Conservation (phyloP, 2,113 vertebrate genomes). For the Stegostoma tigrinum region DNA sequence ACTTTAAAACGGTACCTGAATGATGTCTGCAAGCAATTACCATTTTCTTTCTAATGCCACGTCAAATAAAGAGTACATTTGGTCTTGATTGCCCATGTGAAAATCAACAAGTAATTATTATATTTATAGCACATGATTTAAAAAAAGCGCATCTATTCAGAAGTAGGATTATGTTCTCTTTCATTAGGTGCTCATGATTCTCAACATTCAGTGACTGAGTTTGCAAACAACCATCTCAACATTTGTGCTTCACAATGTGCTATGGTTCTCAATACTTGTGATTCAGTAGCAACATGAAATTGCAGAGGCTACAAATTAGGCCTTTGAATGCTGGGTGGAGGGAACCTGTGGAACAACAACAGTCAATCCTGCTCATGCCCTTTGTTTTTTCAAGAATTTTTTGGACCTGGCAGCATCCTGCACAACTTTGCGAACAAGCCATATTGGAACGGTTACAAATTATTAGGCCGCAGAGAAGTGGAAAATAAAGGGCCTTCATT, state of each 20-base stretch:
- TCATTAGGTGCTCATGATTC: neutral
- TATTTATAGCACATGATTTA: neutral
- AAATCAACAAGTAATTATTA: neutral
- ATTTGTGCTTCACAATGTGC: neutral
- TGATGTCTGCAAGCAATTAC: neutral
- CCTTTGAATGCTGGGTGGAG: neutral
- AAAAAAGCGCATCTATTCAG: neutral
- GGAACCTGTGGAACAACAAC: neutral
- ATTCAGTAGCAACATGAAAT: neutral
- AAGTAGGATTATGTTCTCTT: neutral
- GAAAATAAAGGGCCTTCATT: neutral
- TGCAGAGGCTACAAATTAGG: neutral
- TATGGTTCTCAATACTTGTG: neutral
- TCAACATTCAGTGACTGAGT: neutral
- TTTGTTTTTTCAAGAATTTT: neutral
- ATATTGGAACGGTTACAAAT: conserved; percentile 18
- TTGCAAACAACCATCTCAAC: neutral
- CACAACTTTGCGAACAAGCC: neutral
- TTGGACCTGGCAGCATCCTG: neutral
- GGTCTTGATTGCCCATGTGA: neutral
- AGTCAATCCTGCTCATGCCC: neutral
- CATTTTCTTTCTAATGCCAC: neutral
- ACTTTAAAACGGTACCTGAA: neutral
- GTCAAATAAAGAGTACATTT: neutral
- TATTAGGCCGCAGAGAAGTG: neutral